Evolutionary conservation across 1,140 invertebrate species (phyloP).

Genomic region (Drosophila fuyamai): DNA sequence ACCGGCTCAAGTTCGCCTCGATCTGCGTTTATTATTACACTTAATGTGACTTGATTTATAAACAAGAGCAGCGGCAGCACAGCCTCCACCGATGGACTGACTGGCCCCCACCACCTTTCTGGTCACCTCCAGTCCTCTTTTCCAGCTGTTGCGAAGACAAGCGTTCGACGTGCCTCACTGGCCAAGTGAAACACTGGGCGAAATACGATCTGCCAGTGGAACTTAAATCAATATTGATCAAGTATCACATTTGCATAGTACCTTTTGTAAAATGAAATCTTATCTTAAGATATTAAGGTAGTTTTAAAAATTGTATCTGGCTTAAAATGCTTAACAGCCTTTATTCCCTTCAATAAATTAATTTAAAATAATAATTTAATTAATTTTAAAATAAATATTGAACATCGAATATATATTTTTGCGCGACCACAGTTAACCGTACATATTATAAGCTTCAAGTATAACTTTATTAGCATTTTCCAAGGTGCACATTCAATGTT

Average conservation of each 20-base stretch:
- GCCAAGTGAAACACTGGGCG: slow-evolving; percentile 23
- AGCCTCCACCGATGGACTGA: slow-evolving; percentile 43
- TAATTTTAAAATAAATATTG: no score
- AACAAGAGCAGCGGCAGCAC: slow-evolving; percentile 59
- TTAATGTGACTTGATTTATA: slow-evolving; percentile 84
- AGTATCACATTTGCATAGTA: background rate
- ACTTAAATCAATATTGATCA: background rate
- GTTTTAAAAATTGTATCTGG: no score
- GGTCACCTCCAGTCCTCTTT: background rate
- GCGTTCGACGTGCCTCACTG: slow-evolving; percentile 53
- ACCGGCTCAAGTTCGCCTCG: slow-evolving; percentile 50
- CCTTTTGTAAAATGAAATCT: background rate
- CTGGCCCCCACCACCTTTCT: background rate
- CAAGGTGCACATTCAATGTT: slow-evolving; percentile 4
- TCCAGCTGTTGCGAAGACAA: slow-evolving; percentile 39
- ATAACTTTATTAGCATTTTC: background rate
- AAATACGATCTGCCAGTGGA: slow-evolving; percentile 1
- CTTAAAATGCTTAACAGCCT: no score
- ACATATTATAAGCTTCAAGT: no score
- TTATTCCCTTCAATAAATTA: no score
- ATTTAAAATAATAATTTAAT: no score
- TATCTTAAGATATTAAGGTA: background rate
- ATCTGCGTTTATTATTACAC: slow-evolving; percentile 79
- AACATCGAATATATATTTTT: no score
- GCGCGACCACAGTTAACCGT: no score